A percentile compares a stretch with the other conserved stretches of the same genome.
Conservation (phyloP, 1,140 invertebrate species). For the Saxidomus purpurata region DNA sequence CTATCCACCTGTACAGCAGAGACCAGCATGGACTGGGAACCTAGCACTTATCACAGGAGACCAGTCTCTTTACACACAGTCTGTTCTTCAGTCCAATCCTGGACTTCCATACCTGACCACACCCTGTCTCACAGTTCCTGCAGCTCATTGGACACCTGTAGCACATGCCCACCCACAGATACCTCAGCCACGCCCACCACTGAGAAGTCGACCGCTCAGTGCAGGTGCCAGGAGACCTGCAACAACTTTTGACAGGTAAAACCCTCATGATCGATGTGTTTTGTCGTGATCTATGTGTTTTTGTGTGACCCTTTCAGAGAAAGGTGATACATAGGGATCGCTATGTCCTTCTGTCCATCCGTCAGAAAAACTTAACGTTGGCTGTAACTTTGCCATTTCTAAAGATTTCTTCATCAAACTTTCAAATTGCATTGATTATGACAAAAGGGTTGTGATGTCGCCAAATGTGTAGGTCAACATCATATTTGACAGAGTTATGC, state of each 20-base stretch:
- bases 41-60: conserved; percentile 75
- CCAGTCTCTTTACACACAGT: conserved; percentile 52
- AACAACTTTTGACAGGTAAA: conserved; percentile 63
- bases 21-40: conserved; percentile 79
- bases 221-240: conserved; percentile 78
- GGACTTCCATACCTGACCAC: conserved; percentile 74
- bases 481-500: no score
- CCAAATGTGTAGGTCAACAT: no score
- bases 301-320: no score
- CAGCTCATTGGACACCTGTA: conserved; percentile 73
- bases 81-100: conserved; percentile 24
- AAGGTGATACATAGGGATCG: no score
- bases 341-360: no score
- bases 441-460: no score
- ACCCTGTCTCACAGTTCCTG: conserved; percentile 71
- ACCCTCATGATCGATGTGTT: no score
- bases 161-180: conserved; percentile 68
- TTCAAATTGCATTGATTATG: no score
- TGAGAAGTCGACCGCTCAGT: conserved; percentile 82
- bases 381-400: no score
- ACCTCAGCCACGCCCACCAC: conserved; percentile 77
- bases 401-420: no score
- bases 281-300: no score
- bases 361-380: no score
- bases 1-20: conserved; percentile 82